phyloP scores from a whole-genome alignment of 2,797 vertebrate genomes.

The Anomalospiza imberbis region DNA sequence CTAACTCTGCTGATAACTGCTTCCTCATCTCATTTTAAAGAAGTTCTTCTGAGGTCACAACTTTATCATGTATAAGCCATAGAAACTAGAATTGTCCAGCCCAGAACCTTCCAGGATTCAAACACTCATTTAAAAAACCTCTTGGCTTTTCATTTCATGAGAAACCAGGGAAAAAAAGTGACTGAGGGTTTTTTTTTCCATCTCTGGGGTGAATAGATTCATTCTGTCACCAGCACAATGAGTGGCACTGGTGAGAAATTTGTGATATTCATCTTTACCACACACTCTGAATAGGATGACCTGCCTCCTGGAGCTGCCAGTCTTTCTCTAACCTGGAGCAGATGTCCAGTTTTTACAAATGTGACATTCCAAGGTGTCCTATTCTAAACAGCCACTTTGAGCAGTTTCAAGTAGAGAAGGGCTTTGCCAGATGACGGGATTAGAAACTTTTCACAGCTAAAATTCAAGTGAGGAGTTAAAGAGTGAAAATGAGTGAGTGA shows the following conservation, averaged over 20 bases:
- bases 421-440: neutral
- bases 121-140: neutral
- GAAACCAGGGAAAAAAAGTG: neutral
- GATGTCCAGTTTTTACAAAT: neutral
- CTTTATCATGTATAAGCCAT: neutral
- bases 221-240: neutral
- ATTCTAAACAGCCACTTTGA: neutral
- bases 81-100: neutral
- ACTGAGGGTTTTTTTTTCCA: fast-evolving
- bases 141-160: neutral
- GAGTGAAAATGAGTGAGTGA: neutral
- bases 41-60: neutral
- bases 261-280: neutral
- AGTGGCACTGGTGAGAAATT: neutral
- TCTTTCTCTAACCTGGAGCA: neutral
- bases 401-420: neutral
- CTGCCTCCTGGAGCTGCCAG: neutral
- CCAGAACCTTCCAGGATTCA: neutral
- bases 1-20: neutral
- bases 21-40: neutral
- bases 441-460: neutral
- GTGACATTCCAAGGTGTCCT: neutral
- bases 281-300: neutral
- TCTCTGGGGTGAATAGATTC: neutral
- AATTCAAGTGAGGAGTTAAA: neutral